Evolutionary conservation across 2,888 invertebrate species (phyloP), one percentile per base, ranked within the genome.

Genomic region (Pandemis corylana): DNA sequence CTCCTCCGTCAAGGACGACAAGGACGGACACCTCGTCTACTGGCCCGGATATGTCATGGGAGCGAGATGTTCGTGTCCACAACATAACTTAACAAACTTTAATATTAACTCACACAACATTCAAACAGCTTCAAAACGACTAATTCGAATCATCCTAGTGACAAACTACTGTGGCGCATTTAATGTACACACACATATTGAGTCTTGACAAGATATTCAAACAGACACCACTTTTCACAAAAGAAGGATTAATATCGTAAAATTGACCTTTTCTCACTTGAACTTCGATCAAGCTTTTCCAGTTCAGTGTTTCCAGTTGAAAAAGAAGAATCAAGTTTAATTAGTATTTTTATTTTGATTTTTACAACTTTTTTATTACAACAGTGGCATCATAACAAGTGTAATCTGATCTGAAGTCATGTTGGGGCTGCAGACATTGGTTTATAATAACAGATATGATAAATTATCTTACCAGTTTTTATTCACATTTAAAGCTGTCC

Each of bases 1-100:
- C 94, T 98, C 98, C 95, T 97, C 98, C 95, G 97, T 99, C 95
- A 98, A 98, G 96, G 99, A 99, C 96, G 99, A 99, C 96, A 98
- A 98, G 96, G 99, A 99, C 95, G 99, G 99, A 95, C 99, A 99
- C 96, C 98, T 99, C 96, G 97, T 99, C 95, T 99, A 99, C 97
- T 97, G 97, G 96, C 97, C 97, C 95, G 99, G 99, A 96, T 99
- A 99, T 96, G 96, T 98, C 96, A 98, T 99, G 95, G 98, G 98
- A 97, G 98, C 98, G 96, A 97, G 99, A 98, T 99, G 99, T 98
- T 98, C 98, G 98, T 98, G 97, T 97, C 97, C 97, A 96, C 96
- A 95, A 86, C 90, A 91, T 91, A 90, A 89, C 90, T 91, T 90
- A 87, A 90, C 82, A 84, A 77, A 72, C 63, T 78, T 61, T 12